Evolutionary conservation across 2,888 invertebrate species (phyloP), one percentile per base, ranked within the genome.

Genomic region (Polia nebulosa): DNA sequence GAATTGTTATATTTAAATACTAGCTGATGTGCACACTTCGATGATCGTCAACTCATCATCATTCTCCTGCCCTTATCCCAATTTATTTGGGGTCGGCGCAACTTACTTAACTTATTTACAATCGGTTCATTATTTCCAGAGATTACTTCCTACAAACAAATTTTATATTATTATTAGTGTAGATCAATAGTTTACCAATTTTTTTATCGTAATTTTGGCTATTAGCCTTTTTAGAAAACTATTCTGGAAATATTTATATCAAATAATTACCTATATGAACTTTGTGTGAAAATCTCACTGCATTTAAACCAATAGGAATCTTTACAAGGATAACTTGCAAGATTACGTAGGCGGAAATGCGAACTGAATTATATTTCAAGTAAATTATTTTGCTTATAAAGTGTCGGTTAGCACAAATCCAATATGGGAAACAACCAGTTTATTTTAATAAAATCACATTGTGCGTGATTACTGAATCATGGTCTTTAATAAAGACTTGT

Each of bases 361-460:
- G 27, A 56, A 57, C 20, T 51, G 15, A 57, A 69, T 51, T 45
- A 56, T 45, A 53, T 66, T 72, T 72, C 34, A 39, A 22, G 39
- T 51, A 67, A 51, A 65, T 72, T 58, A 73, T 61, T 66, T 45
- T 47, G 29, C 32, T 34, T 27, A 47, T 41, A 51, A 57, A 69
- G 45, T 53, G 32, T 45, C 57, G 17, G 27, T 60, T 25, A 45
- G 6, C 66, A 73, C 47, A 61, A 57, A 36, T 72, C 45, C 44
- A n/a, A 47, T 72, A 57, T 44, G 34, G 39, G 57, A 52, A 66
- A 72, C 15, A 47, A 49, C 52, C 44, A 72, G 25, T 72, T 65
- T 52, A 64, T 72, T 45, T 45, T 32, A 56, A 60, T 55, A 1
- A 63, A 41, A 67, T 34, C 49, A 45, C 17, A 47, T 64, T 51